Percentiles rank a stretch among this genome's conserved stretches.
Conservation (phyloP, 1,140 invertebrate genomes). For the Dinoponera quadriceps region DNA sequence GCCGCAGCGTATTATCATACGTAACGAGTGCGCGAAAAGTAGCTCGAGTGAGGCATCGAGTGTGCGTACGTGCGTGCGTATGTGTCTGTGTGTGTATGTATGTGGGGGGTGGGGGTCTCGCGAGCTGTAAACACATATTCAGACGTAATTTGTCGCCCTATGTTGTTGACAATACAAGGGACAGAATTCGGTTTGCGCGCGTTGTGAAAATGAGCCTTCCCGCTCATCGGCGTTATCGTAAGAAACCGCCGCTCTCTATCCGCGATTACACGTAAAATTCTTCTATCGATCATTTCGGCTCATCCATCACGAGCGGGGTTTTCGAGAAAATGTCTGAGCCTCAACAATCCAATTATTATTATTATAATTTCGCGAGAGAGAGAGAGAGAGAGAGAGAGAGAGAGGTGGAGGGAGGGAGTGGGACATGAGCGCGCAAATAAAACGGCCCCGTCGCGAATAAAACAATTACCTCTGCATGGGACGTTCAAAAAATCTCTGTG, state of each 20-base stretch:
- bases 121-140: too few species aligned
- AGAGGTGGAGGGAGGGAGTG: too few species aligned
- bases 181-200: neutral
- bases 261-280: conserved; percentile 68
- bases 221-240: neutral
- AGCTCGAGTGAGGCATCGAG: too few species aligned
- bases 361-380: neutral
- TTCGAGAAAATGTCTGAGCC: conserved; percentile 11
- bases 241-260: neutral
- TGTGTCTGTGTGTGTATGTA: too few species aligned
- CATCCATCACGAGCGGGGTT: conserved; percentile 22
- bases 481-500: neutral
- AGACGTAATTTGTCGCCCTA: too few species aligned
- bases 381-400: neutral
- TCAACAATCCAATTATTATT: neutral
- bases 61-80: too few species aligned
- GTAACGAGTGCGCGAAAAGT: too few species aligned
- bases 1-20: too few species aligned
- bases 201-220: conserved; percentile 29
- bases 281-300: conserved; percentile 59
- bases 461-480: conserved; percentile 8
- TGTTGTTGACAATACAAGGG: too few species aligned
- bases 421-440: neutral
- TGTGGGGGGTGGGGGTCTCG: too few species aligned
- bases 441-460: conserved; percentile 3